Conservation (phyloP, 2,888 invertebrate species). For the Phengaris arion region DNA sequence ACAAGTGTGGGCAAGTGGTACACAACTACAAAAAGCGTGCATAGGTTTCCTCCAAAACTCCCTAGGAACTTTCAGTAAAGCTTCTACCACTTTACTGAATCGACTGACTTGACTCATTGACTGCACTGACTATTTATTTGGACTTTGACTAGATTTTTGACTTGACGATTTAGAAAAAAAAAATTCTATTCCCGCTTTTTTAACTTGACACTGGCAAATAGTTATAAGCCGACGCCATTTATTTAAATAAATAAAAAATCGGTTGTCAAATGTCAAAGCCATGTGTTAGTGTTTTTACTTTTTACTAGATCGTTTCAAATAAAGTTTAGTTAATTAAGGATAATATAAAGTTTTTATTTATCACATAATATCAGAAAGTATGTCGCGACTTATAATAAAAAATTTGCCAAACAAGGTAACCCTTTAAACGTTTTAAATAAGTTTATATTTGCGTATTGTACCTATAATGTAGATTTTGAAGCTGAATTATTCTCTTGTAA, state of each 20-base stretch:
- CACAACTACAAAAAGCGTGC: no score
- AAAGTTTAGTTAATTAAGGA: not conserved
- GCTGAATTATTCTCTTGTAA: conserved; percentile 33
- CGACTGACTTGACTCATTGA: no score
- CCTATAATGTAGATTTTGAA: conserved; percentile 30
- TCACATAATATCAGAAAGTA: conserved; percentile 47
- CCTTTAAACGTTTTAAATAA: conserved; percentile 37
- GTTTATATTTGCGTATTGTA: not conserved
- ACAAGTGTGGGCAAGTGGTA: no score
- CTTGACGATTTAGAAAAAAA: no score
- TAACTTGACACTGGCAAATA: no score
- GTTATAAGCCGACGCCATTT: no score
- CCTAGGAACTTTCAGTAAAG: no score
- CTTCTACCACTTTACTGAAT: no score
- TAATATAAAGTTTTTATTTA: conserved; percentile 22
- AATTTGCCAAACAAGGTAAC: conserved; percentile 93
- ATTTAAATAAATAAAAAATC: not conserved
- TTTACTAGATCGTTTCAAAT: not conserved
- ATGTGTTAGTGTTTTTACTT: conserved; percentile 36
- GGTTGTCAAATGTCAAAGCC: conserved; percentile 29
- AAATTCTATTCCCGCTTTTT: no score
- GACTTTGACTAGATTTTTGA: no score
- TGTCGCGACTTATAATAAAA: conserved; percentile 94
- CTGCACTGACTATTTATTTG: no score
- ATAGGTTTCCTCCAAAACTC: no score